Percentiles rank a stretch among this genome's conserved stretches.
Conservation (phyloP, 1,140 invertebrate genomes). For the Drosophila neocordata region DNA sequence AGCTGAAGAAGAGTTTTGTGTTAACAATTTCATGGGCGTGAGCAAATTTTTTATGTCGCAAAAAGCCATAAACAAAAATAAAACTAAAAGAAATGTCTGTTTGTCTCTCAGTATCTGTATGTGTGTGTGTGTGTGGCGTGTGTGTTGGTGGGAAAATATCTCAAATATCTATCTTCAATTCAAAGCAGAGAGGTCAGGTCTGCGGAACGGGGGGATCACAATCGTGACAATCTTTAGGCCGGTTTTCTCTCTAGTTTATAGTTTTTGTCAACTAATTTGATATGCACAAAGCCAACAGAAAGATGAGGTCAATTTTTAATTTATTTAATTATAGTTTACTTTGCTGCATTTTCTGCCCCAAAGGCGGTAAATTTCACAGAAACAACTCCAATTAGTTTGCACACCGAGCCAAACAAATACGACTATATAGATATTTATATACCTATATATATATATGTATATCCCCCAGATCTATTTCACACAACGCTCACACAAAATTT, state of each 20-base stretch:
- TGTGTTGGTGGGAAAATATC: neutral
- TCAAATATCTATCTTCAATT: neutral
- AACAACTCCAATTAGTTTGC: neutral
- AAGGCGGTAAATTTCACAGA: neutral
- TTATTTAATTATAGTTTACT: constrained; percentile 5
- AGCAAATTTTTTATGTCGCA: constrained; percentile 9
- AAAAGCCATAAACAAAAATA: constrained; percentile 4
- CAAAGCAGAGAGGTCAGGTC: neutral
- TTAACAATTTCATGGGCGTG: constrained; percentile 2
- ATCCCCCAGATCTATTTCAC: neutral
- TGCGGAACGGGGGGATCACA: neutral
- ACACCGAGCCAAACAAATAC: too few species aligned
- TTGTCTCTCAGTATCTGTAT: neutral
- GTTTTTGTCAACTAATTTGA: neutral
- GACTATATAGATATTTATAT: too few species aligned
- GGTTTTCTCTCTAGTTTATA: neutral
- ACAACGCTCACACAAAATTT: neutral
- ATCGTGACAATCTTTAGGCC: neutral
- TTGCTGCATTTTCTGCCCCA: neutral
- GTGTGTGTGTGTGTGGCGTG: neutral
- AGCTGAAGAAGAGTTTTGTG: neutral
- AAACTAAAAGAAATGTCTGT: neutral
- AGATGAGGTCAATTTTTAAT: neutral
- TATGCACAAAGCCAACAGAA: neutral
- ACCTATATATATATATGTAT: too few species aligned